Evolutionary conservation across 2,113 vertebrate genomes (phyloP).

Genomic region (Oostethus manadensis): DNA sequence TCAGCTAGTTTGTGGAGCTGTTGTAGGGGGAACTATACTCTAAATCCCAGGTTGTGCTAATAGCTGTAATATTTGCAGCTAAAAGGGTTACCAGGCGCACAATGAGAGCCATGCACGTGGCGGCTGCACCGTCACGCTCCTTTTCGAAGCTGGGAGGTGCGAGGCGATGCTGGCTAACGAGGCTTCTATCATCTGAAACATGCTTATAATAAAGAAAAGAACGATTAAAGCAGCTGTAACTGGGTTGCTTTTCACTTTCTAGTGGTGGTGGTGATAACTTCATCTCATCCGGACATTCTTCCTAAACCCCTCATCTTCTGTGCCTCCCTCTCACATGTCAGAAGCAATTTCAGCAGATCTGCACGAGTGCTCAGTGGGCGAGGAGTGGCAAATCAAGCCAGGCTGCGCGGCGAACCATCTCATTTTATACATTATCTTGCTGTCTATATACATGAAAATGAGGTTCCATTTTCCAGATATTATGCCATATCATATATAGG

Average conservation of each 20-base stretch:
- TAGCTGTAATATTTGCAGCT: neutral
- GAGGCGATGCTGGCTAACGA: neutral
- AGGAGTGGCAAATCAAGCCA: constrained; percentile 19
- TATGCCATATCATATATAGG: neutral
- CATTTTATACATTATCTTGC: constrained; percentile 9
- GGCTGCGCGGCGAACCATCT: constrained; percentile 15
- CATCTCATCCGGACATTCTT: constrained; percentile 28
- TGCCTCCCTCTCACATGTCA: constrained; percentile 36
- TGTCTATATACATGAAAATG: neutral
- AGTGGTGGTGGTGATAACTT: constrained; percentile 16
- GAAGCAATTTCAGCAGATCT: constrained; percentile 28
- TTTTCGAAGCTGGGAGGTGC: neutral
- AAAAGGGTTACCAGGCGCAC: neutral
- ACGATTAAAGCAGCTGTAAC: neutral
- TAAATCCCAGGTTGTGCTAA: neutral
- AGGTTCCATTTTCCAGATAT: neutral
- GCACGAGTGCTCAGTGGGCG: constrained; percentile 31
- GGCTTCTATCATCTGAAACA: neutral
- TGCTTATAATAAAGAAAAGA: neutral
- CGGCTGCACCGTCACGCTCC: neutral
- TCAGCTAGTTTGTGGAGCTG: too few species aligned
- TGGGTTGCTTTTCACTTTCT: neutral
- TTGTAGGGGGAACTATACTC: neutral
- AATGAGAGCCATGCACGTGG: too few species aligned
- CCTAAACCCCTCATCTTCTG: constrained; percentile 15